Evolutionary conservation across 2,888 invertebrate species (phyloP).

Genomic region (Mechanitis mazaeus): DNA sequence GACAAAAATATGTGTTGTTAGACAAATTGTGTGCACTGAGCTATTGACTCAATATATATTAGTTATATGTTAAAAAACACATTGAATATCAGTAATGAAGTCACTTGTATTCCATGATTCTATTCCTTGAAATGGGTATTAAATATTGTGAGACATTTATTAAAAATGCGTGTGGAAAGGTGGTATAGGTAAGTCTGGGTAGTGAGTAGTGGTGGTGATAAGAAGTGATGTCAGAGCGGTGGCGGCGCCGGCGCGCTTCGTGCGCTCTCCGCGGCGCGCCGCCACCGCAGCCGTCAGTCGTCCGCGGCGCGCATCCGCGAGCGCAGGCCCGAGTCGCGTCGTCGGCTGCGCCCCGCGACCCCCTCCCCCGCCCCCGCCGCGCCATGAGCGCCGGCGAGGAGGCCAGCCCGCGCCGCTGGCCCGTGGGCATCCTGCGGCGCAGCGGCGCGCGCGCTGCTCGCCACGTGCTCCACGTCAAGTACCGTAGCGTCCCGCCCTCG

Average conservation of each 20-base stretch:
- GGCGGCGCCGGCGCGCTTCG: conserved; percentile 38
- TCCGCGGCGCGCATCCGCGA: conserved; percentile 29
- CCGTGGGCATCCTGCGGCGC: conserved; percentile 56
- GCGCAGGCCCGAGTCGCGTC: conserved; percentile 24
- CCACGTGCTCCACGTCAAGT: conserved; percentile 60
- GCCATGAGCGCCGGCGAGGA: conserved; percentile 45
- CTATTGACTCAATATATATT: too few species aligned
- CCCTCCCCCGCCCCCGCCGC: conserved; percentile 19
- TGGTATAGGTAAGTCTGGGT: conserved; percentile 22
- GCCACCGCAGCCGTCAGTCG: conserved; percentile 32
- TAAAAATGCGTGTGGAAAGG: neutral
- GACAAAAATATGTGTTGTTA: too few species aligned
- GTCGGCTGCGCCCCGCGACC: conserved; percentile 16
- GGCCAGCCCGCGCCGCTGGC: conserved; percentile 50
- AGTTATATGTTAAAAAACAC: too few species aligned
- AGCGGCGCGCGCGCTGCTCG: conserved; percentile 58
- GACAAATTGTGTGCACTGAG: too few species aligned
- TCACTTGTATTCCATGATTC: too few species aligned
- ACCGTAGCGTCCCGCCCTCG: conserved; percentile 55
- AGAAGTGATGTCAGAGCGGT: conserved; percentile 49
- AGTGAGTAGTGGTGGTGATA: conserved; percentile 46
- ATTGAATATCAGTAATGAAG: too few species aligned
- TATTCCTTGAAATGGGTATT: too few species aligned
- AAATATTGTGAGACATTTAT: too few species aligned
- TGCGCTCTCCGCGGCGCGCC: conserved; percentile 31